Evolutionary conservation across 2,113 vertebrate genomes (phyloP).

Genomic region (Oryzias celebensis): DNA sequence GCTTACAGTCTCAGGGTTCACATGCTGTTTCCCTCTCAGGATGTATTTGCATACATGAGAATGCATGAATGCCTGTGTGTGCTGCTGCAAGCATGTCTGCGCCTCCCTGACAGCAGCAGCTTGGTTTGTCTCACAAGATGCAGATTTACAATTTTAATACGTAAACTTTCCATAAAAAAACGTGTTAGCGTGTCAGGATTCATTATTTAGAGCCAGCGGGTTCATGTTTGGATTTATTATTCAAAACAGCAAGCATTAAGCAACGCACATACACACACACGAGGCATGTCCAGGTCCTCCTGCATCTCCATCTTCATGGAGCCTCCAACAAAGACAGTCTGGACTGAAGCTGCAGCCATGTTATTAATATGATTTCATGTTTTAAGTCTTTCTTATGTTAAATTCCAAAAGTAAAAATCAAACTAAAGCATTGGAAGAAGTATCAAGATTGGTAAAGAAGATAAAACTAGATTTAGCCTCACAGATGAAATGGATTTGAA

Average conservation of each 20-base stretch:
- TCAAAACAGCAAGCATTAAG: slow-evolving; percentile 13
- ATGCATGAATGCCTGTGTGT: neutral
- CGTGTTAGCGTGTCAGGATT: slow-evolving; percentile 27
- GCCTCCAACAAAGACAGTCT: too few species aligned
- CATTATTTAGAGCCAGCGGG: slow-evolving; percentile 36
- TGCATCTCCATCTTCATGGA: too few species aligned
- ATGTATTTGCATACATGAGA: slow-evolving; percentile 7
- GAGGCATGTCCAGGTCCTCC: too few species aligned
- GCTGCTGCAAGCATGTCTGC: neutral
- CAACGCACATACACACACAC: too few species aligned
- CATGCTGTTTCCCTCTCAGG: slow-evolving; percentile 16
- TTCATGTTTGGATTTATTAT: slow-evolving; percentile 23
- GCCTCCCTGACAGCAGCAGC: slow-evolving; percentile 4
- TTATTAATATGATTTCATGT: too few species aligned
- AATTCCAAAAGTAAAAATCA: too few species aligned
- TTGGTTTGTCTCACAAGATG: slow-evolving; percentile 13
- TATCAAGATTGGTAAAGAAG: too few species aligned
- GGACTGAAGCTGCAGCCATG: too few species aligned
- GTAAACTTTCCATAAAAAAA: slow-evolving; percentile 28
- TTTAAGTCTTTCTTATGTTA: too few species aligned
- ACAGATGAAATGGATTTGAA: too few species aligned
- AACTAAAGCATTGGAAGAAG: too few species aligned
- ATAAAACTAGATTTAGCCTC: too few species aligned
- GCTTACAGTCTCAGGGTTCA: slow-evolving; percentile 13
- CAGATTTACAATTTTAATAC: slow-evolving; percentile 22